A percentile compares a stretch with the other conserved stretches of the same genome.
phyloP scores from a whole-genome alignment of 2,888 invertebrate genomes.

The Heteromyza rotundicornis region DNA sequence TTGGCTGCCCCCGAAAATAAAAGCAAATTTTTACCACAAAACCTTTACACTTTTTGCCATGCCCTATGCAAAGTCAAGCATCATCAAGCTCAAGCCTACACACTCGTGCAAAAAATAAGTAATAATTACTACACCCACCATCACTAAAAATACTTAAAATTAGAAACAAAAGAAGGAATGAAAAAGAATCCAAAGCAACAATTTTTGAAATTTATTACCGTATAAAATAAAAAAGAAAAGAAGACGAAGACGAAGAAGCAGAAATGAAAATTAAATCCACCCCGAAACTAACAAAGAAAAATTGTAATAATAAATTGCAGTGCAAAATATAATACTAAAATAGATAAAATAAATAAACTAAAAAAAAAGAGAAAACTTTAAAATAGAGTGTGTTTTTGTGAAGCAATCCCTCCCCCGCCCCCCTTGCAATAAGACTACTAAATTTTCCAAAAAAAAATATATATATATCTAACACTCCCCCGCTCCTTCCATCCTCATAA shows the following conservation, averaged over 20 bases:
- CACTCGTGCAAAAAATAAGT: background rate
- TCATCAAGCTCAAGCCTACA: background rate
- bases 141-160: slow-evolving; percentile 28
- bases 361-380: slow-evolving; percentile 12
- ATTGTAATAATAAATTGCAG: slow-evolving; percentile 30
- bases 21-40: background rate
- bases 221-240: slow-evolving; percentile 41
- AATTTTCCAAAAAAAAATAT: too few relatives aligned
- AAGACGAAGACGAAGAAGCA: slow-evolving; percentile 37
- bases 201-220: slow-evolving; percentile 36
- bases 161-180: slow-evolving; percentile 8
- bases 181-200: slow-evolving; percentile 10
- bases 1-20: background rate
- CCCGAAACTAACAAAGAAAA: slow-evolving; percentile 20
- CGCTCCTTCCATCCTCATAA: slow-evolving; percentile 28
- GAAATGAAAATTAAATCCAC: slow-evolving; percentile 24
- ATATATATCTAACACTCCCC: slow-evolving; percentile 15
- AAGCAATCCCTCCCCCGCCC: background rate
- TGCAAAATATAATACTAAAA: slow-evolving; percentile 28
- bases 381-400: too few relatives aligned
- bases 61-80: background rate
- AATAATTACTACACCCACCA: slow-evolving; percentile 25
- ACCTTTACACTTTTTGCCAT: background rate
- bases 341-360: slow-evolving; percentile 8
- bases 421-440: too few relatives aligned